Conservation (phyloP, 2,113 vertebrate genomes). For the Phalacrocorax aristotelis region DNA sequence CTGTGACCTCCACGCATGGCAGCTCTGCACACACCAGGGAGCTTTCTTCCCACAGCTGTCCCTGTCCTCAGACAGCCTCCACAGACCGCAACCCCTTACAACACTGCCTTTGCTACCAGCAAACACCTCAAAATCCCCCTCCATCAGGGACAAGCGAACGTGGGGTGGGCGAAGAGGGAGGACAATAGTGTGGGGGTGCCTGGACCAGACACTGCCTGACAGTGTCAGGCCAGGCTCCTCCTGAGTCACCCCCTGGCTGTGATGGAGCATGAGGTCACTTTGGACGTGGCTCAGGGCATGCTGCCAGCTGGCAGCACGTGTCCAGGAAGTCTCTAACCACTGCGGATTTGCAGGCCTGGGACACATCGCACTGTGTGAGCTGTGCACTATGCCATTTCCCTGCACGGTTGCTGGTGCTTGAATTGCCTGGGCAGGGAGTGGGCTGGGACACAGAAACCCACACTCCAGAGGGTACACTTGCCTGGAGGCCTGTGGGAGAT, state of each 20-base stretch:
- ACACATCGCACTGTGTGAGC: rapidly evolving
- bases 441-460: neutral
- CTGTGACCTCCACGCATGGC: neutral
- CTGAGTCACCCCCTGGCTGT: conserved; percentile 46
- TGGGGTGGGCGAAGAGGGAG: neutral
- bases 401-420: neutral
- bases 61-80: neutral
- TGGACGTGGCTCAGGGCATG: neutral
- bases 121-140: neutral
- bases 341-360: rapidly evolving
- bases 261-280: conserved; percentile 63
- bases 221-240: conserved; percentile 61
- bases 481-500: neutral
- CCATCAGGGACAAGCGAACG: rapidly evolving
- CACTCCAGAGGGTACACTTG: neutral
- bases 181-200: neutral
- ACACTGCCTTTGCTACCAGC: neutral
- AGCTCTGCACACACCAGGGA: neutral
- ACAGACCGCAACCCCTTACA: rapidly evolving
- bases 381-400: rapidly evolving
- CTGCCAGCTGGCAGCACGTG: conserved; percentile 27
- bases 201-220: conserved; percentile 62
- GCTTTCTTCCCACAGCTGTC: neutral
- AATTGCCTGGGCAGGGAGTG: too few species aligned
- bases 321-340: neutral